Evolutionary conservation across 2,888 invertebrate species (phyloP).

Genomic region (Archips xylosteana): DNA sequence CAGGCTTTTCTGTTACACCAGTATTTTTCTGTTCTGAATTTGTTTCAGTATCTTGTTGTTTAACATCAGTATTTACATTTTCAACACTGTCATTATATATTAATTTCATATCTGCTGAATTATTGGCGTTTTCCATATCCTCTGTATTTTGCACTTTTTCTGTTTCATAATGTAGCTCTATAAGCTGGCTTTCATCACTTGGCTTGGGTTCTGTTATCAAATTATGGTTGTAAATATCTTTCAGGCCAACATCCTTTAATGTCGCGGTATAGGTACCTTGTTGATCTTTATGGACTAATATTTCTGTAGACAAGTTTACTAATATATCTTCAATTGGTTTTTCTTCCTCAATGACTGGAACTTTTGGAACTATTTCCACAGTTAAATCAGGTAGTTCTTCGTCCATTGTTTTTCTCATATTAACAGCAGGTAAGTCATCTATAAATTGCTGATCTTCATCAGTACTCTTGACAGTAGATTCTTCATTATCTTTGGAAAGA

Average conservation of each 20-base stretch:
- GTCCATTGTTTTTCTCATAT: slow-evolving; percentile 19
- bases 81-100: slow-evolving; percentile 1
- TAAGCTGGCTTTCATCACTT: slow-evolving; percentile 42
- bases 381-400: slow-evolving; percentile 36
- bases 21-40: slow-evolving; percentile 4
- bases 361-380: slow-evolving; percentile 29
- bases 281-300: slow-evolving; percentile 19
- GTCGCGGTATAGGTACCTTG: slow-evolving; percentile 33
- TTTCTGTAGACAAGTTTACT: slow-evolving; percentile 21
- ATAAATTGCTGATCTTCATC: neutral
- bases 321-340: slow-evolving; percentile 25
- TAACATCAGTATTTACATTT: slow-evolving; percentile 24
- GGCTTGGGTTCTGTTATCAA: slow-evolving; percentile 16
- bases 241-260: slow-evolving; percentile 35
- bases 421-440: neutral
- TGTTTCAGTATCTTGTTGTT: slow-evolving; percentile 21
- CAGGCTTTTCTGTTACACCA: slow-evolving; percentile 17
- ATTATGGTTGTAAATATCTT: slow-evolving; percentile 1
- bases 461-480: neutral
- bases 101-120: slow-evolving; percentile 1
- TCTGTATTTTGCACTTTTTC: slow-evolving; percentile 29
- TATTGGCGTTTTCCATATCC: slow-evolving; percentile 2
- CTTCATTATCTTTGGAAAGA: slow-evolving; percentile 7
- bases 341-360: neutral
- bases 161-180: slow-evolving; percentile 32